A percentile compares a stretch with the other conserved stretches of the same genome.
phyloP scores from a whole-genome alignment of 1,140 invertebrate genomes.

The Musca domestica region DNA sequence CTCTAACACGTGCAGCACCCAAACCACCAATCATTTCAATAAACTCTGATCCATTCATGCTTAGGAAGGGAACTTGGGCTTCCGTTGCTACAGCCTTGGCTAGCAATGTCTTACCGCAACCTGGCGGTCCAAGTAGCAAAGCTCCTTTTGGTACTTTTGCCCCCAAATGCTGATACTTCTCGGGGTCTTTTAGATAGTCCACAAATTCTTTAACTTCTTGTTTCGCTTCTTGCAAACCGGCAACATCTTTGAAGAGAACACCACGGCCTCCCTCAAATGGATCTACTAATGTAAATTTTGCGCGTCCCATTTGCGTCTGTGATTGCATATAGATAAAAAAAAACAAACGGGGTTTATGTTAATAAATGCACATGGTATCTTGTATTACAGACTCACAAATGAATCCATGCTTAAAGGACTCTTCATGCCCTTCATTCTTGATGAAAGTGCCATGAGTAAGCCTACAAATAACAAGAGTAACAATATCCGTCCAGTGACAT shows the following conservation, averaged over 20 bases:
- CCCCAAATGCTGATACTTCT: slow-evolving; percentile 85
- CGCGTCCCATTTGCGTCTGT: slow-evolving; percentile 74
- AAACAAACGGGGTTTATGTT: no score
- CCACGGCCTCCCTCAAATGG: slow-evolving; percentile 81
- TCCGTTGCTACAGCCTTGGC: slow-evolving; percentile 90
- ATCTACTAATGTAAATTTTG: slow-evolving; percentile 91
- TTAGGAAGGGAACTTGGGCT: slow-evolving; percentile 84
- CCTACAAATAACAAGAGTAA: slow-evolving; percentile 67
- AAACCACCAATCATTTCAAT: slow-evolving; percentile 94
- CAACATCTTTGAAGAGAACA: slow-evolving; percentile 90
- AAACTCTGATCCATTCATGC: slow-evolving; percentile 93
- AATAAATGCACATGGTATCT: not conserved
- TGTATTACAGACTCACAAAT: slow-evolving; percentile 63
- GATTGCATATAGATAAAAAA: not conserved
- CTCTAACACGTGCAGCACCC: slow-evolving; percentile 85
- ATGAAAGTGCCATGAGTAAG: slow-evolving; percentile 67
- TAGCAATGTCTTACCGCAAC: slow-evolving; percentile 91
- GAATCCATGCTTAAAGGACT: slow-evolving; percentile 70
- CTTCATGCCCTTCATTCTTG: slow-evolving; percentile 66
- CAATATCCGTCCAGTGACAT: slow-evolving; percentile 70
- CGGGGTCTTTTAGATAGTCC: slow-evolving; percentile 92
- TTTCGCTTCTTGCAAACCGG: slow-evolving; percentile 95
- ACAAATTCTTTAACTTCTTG: slow-evolving; percentile 98
- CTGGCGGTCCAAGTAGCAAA: slow-evolving; percentile 56
- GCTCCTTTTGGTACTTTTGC: slow-evolving; percentile 71